phyloP scores from a whole-genome alignment of 2,888 invertebrate genomes.

The Leucania comma region DNA sequence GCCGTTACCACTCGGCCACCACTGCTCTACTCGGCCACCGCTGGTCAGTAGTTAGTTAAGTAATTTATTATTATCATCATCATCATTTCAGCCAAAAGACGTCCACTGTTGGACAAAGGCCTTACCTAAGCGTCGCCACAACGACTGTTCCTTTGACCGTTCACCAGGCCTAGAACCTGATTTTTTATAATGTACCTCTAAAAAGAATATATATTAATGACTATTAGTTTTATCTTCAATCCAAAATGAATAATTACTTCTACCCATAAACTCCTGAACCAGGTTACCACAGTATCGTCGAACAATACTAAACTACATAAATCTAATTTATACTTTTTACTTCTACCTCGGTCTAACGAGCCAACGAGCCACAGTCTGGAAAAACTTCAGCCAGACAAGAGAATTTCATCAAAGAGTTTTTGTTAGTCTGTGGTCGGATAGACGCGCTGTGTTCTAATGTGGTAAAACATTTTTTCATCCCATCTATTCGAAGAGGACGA shows the following conservation, averaged over 20 bases:
- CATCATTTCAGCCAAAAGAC: too few species aligned
- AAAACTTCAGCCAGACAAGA: slow-evolving; percentile 19
- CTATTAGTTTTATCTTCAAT: neutral
- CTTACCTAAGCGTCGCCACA: too few species aligned
- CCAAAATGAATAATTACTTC: neutral
- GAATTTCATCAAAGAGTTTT: slow-evolving; percentile 5
- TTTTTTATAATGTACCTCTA: too few species aligned
- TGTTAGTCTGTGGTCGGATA: slow-evolving; percentile 4
- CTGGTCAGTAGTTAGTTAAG: too few species aligned
- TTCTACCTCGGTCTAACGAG: slow-evolving; percentile 19
- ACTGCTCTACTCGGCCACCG: too few species aligned
- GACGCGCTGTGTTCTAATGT: neutral
- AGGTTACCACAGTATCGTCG: neutral
- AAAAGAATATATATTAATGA: too few species aligned
- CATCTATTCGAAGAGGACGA: too few species aligned
- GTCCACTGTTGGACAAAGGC: too few species aligned
- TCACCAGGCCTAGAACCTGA: too few species aligned
- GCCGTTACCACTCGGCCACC: too few species aligned
- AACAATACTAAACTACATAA: slow-evolving; percentile 14
- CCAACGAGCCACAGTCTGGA: slow-evolving; percentile 28
- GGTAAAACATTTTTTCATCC: neutral
- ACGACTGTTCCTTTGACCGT: too few species aligned
- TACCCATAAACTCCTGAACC: neutral
- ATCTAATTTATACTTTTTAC: slow-evolving; percentile 41
- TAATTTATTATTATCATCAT: too few species aligned